Conservation (phyloP, 2,888 invertebrate species). For the Selenia dentaria region DNA sequence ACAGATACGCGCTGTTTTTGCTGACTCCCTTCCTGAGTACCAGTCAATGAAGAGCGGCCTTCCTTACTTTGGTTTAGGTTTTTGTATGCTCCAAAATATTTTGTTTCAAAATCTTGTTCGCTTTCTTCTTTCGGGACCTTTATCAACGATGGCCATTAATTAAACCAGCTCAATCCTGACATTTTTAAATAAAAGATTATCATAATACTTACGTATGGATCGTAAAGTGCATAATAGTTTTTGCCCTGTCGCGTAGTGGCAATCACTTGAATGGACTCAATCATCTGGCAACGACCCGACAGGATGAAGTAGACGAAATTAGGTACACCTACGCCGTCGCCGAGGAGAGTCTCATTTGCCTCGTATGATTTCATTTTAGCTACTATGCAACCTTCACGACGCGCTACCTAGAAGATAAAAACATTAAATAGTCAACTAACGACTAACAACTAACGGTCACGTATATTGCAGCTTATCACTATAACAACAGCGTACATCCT, state of each 20-base stretch:
- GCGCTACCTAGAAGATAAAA: constrained; percentile 62
- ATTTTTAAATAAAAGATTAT: too few relatives aligned
- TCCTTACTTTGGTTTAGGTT: constrained; percentile 42
- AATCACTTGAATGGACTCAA: constrained; percentile 81
- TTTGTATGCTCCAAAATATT: constrained; percentile 72
- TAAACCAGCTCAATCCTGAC: too few relatives aligned
- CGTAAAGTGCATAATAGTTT: constrained; percentile 71
- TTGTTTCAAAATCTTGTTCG: constrained; percentile 70
- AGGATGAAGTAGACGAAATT: constrained; percentile 84
- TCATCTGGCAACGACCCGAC: constrained; percentile 85
- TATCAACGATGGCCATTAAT: not conserved
- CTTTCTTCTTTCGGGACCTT: constrained; percentile 65
- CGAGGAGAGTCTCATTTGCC: constrained; percentile 81
- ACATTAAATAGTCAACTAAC: too few relatives aligned
- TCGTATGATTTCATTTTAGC: constrained; percentile 85
- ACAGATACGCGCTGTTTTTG: constrained; percentile 20
- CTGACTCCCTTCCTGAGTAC: constrained; percentile 15
- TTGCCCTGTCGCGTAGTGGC: constrained; percentile 57
- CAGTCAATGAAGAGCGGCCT: constrained; percentile 28
- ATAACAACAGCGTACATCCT: not conserved
- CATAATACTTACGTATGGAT: constrained; percentile 66
- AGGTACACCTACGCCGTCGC: constrained; percentile 75
- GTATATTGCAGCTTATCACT: too few relatives aligned
- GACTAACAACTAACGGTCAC: not conserved
- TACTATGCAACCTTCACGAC: constrained; percentile 87